A percentile compares a stretch with the other conserved stretches of the same genome.
These are phyloP conservation scores for Arenaria interpres DNA, from an alignment of 2,113 vertebrate genomes.

Conservation along the genomic window DNA sequence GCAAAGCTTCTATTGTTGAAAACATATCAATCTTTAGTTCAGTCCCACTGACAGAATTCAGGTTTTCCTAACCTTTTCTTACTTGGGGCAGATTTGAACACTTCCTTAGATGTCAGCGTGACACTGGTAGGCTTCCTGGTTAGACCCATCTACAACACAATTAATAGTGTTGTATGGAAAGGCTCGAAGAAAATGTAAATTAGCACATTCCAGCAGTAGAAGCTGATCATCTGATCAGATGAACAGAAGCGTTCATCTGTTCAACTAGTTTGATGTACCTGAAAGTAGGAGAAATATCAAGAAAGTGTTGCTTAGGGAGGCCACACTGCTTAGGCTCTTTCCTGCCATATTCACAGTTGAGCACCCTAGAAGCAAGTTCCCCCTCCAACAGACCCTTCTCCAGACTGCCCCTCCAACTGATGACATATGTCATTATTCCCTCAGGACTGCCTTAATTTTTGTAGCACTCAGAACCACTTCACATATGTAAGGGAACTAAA, in stretches of 20 bases:
- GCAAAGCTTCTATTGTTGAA: background rate
- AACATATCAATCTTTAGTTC: background rate
- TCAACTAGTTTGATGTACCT: background rate
- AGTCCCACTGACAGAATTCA: background rate
- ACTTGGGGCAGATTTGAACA: rapidly evolving
- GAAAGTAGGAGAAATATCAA: background rate
- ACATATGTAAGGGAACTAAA: background rate
- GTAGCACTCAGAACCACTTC: background rate
- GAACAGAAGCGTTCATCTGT: background rate
- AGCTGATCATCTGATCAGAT: background rate
- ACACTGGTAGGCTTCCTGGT: background rate
- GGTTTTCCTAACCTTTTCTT: background rate
- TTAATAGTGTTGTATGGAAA: background rate
- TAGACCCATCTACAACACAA: background rate
- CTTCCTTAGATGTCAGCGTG: background rate
- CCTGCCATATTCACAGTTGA: background rate
- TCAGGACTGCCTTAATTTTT: background rate
- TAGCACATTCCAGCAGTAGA: background rate
- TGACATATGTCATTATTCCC: background rate
- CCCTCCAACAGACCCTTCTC: background rate
- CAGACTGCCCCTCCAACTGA: background rate
- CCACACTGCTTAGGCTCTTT: background rate
- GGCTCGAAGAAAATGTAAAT: background rate
- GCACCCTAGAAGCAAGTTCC: background rate
- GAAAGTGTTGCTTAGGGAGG: background rate